Percentiles rank a stretch among this genome's conserved stretches.
Conservation (phyloP, 2,888 invertebrate species). For the Vesta saturnalis region DNA sequence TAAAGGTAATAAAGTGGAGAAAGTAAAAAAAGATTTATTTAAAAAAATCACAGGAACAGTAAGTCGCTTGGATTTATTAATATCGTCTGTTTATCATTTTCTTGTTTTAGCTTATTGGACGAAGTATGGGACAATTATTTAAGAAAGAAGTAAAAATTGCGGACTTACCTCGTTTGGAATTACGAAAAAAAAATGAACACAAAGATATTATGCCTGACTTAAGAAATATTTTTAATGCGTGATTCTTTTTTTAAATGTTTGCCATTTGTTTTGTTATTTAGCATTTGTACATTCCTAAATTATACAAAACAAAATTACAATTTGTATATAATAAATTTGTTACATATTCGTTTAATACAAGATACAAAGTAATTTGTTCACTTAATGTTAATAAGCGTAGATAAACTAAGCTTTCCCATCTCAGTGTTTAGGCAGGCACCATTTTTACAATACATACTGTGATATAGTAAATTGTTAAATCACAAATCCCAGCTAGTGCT, state of each 20-base stretch:
- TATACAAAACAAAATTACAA: conserved; percentile 19
- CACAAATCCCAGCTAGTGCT: too few relatives aligned
- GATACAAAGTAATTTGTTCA: not conserved
- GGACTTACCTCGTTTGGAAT: conserved; percentile 79
- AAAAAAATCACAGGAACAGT: conserved; percentile 87
- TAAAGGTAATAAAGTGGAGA: conserved; percentile 84
- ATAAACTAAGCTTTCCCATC: too few relatives aligned
- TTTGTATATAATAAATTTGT: conserved; percentile 22
- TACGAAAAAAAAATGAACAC: conserved; percentile 57
- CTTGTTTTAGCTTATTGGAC: conserved; percentile 76
- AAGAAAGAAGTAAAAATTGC: conserved; percentile 88
- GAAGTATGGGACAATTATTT: conserved; percentile 88
- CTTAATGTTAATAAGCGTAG: too few relatives aligned
- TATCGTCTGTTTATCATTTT: conserved; percentile 10
- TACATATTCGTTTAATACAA: conserved; percentile 28
- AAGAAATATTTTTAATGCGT: conserved; percentile 55
- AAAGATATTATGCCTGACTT: conserved; percentile 57
- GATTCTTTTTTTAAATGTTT: conserved; percentile 30
- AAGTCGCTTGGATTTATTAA: conserved; percentile 46
- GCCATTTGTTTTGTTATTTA: conserved; percentile 15
- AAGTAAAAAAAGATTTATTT: conserved; percentile 90
- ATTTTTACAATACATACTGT: too few relatives aligned
- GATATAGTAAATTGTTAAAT: too few relatives aligned
- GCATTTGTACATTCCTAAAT: conserved; percentile 36
- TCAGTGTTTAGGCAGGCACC: too few relatives aligned